Conservation (phyloP, 2,797 vertebrate species). For the Pangasius sanitwongsei region DNA sequence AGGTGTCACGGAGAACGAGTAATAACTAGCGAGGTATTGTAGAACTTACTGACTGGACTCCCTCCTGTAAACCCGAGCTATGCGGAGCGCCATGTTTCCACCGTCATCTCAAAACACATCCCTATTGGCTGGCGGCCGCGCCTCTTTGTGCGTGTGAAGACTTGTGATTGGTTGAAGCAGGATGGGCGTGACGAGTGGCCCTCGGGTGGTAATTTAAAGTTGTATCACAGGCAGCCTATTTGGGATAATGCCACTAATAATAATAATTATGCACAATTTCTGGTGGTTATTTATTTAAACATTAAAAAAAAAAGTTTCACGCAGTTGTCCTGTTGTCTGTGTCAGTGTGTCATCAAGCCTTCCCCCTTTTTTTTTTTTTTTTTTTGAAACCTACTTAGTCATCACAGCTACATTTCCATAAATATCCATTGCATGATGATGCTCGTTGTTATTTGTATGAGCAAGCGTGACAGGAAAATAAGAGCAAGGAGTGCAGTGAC, state of each 20-base stretch:
- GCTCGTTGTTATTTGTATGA: slow-evolving; percentile 57
- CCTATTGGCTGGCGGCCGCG: slow-evolving; percentile 65
- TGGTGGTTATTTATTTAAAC: background rate
- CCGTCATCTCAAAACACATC: slow-evolving; percentile 1
- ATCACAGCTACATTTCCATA: slow-evolving; percentile 44
- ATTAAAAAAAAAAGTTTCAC: background rate
- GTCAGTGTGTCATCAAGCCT: background rate
- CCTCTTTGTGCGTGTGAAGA: background rate
- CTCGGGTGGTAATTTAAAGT: slow-evolving; percentile 57
- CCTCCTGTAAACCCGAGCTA: slow-evolving; percentile 59
- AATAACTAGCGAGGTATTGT: background rate
- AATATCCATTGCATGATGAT: slow-evolving; percentile 60
- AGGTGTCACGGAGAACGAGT: background rate
- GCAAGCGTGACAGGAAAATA: slow-evolving; percentile 55
- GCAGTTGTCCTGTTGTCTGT: background rate
- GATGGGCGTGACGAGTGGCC: slow-evolving; percentile 39
- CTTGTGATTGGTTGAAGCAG: slow-evolving; percentile 62
- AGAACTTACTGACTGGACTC: slow-evolving; percentile 71
- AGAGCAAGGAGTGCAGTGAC: slow-evolving; percentile 46
- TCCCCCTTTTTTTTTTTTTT: too few species aligned
- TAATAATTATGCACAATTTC: background rate
- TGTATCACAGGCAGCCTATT: background rate
- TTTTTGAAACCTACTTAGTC: slow-evolving; percentile 12
- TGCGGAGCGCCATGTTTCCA: slow-evolving; percentile 75
- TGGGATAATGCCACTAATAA: background rate